Evolutionary conservation across 2,797 vertebrate genomes (phyloP).

Genomic region (Anas bernieri): DNA sequence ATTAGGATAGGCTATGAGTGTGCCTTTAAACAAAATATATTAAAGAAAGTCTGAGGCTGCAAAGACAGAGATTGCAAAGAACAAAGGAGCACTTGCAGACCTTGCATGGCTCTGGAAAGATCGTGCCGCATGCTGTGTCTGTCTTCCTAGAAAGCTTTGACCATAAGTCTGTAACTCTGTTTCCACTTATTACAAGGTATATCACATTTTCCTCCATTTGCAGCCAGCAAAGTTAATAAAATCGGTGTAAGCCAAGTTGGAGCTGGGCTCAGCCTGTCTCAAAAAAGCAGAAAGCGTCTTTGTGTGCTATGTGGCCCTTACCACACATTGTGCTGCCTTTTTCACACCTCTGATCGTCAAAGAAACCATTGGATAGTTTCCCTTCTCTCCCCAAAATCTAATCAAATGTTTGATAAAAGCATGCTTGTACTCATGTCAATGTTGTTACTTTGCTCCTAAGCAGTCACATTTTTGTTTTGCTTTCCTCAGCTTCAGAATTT

Average conservation of each 20-base stretch:
- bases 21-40: neutral
- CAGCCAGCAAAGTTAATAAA: neutral
- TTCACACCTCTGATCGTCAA: neutral
- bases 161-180: neutral
- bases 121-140: rapidly evolving
- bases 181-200: neutral
- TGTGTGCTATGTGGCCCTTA: neutral
- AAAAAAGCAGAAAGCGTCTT: neutral
- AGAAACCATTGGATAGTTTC: neutral
- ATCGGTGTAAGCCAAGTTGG: neutral
- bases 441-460: neutral
- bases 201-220: neutral
- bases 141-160: neutral
- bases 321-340: neutral
- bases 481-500: neutral
- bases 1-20: neutral
- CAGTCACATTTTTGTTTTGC: neutral
- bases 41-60: neutral
- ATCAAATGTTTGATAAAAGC: neutral
- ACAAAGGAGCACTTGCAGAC: neutral
- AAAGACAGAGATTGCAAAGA: neutral
- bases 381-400: neutral
- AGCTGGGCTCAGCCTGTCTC: neutral
- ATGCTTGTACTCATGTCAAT: neutral
- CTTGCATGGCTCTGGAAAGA: neutral